Evolutionary conservation across 2,888 invertebrate species (phyloP).

Genomic region (Drosophila villosipedis): DNA sequence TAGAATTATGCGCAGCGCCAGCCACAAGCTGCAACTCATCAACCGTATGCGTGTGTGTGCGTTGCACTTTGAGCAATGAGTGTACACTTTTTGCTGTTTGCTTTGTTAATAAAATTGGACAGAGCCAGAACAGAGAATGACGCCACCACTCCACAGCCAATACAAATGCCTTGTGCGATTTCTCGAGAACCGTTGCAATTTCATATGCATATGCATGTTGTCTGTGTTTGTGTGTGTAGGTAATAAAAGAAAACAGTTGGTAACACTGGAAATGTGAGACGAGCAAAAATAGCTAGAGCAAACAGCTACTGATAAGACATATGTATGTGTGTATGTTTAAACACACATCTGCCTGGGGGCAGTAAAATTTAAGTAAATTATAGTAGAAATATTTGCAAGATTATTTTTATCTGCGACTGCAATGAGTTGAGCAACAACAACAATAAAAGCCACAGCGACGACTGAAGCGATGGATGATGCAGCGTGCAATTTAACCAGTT

Average conservation of each 20-base stretch:
- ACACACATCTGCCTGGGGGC: neutral
- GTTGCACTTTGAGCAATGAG: constrained; percentile 45
- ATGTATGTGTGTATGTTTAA: neutral
- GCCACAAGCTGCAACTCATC: constrained; percentile 36
- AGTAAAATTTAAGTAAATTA: constrained; percentile 19
- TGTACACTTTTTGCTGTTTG: constrained; percentile 23
- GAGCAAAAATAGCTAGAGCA: constrained; percentile 5
- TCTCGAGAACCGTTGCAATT: constrained; percentile 18
- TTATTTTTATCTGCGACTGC: constrained; percentile 34
- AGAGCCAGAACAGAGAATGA: constrained; percentile 6
- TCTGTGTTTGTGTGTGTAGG: constrained; percentile 9
- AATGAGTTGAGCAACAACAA: constrained; percentile 28
- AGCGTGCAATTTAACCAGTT: constrained; percentile 71
- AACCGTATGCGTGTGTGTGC: constrained; percentile 1
- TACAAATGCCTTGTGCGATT: constrained; percentile 8
- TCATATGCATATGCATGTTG: neutral
- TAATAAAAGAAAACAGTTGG: constrained; percentile 14
- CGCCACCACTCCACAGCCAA: constrained; percentile 7
- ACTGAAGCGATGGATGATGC: constrained; percentile 34
- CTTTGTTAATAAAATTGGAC: constrained; percentile 17
- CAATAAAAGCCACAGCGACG: constrained; percentile 9
- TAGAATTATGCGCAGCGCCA: constrained; percentile 38
- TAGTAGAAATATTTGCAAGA: constrained; percentile 28
- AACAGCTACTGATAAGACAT: constrained; percentile 34
- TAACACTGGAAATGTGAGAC: constrained; percentile 17